Percentiles rank a stretch among this genome's conserved stretches.
phyloP scores from a whole-genome alignment of 2,113 vertebrate genomes.

The Seriola quinqueradiata region DNA sequence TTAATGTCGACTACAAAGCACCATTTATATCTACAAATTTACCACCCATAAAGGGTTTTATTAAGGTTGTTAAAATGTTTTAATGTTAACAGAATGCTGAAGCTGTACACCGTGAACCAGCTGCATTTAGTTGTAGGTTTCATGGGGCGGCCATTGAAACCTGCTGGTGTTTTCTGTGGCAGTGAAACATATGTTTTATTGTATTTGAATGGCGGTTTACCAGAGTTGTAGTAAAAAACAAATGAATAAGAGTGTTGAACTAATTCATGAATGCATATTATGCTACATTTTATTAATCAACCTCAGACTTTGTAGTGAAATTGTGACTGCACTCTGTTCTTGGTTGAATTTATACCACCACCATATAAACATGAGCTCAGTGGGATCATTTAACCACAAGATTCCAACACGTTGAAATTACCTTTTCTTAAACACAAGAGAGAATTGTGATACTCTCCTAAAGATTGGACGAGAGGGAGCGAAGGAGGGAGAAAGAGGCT shows the following conservation, averaged over 20 bases:
- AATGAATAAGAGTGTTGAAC: not conserved
- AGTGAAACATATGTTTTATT: not conserved
- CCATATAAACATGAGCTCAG: constrained; percentile 52
- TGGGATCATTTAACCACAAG: constrained; percentile 62
- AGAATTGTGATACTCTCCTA: constrained; percentile 67
- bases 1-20: not conserved
- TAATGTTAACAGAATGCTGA: constrained; percentile 4
- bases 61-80: constrained; percentile 20
- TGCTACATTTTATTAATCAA: not conserved
- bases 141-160: not conserved
- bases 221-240: not conserved
- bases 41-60: not conserved
- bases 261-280: not conserved
- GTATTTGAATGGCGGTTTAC: not conserved
- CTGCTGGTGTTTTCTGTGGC: constrained; percentile 1
- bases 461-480: constrained; percentile 59
- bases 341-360: constrained; percentile 7
- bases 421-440: constrained; percentile 53
- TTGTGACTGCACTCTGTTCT: not conserved
- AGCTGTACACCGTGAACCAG: not conserved
- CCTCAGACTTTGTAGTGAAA: not conserved
- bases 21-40: constrained; percentile 3
- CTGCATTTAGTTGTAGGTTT: not conserved
- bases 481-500: constrained; percentile 28
- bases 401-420: constrained; percentile 62